Conservation (phyloP, 2,113 vertebrate species). For the Dasypus novemcinctus region DNA sequence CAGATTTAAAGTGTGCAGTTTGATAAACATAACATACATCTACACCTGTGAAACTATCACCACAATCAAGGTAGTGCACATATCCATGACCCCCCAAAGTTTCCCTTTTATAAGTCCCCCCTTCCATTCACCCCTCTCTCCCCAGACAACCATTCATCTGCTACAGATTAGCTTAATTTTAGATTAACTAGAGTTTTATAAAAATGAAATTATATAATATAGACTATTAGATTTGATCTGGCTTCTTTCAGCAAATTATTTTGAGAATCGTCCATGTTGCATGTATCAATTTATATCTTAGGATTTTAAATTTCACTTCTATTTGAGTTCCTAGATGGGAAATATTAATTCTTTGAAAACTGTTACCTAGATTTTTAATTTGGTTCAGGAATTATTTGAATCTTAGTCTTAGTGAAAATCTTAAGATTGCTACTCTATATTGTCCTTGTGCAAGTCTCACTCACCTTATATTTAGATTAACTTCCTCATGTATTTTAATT, state of each 20-base stretch:
- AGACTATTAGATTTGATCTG: not conserved
- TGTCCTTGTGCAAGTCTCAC: not conserved
- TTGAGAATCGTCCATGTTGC: not conserved
- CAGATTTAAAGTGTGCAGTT: not conserved
- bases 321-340: not conserved
- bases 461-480: not conserved
- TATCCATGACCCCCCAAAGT: not conserved
- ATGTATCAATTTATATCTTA: not conserved
- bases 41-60: fast-evolving
- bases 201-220: not conserved
- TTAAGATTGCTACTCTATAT: not conserved
- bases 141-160: fast-evolving
- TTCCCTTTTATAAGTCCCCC: too few relatives aligned
- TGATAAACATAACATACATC: too few relatives aligned
- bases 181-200: not conserved
- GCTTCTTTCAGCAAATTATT: not conserved
- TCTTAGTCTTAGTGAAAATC: not conserved
- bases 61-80: not conserved
- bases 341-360: not conserved
- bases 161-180: not conserved
- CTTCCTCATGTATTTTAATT: not conserved
- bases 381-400: not conserved
- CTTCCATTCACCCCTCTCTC: fast-evolving
- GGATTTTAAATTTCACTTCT: not conserved
- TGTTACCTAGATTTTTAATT: not conserved